Conservation (phyloP, 2,888 invertebrate genomes). For the Polydrusus cervinus region DNA sequence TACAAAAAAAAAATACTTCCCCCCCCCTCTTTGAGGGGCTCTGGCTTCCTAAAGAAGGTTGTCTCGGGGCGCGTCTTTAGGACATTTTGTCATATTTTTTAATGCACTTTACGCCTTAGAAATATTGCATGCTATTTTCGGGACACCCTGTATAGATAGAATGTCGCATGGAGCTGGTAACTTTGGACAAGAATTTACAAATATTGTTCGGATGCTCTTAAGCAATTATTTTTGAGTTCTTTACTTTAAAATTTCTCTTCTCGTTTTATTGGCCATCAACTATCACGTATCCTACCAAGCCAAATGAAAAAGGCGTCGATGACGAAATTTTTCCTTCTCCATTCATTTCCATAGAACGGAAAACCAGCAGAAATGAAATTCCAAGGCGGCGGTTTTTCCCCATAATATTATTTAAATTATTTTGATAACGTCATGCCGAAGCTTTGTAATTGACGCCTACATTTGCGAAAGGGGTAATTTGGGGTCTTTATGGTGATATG, state of each 20-base stretch:
- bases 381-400: slow-evolving; percentile 11
- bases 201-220: no score
- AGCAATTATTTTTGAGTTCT: no score
- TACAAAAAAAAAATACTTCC: no score
- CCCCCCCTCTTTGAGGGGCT: no score
- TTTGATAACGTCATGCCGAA: slow-evolving; percentile 20
- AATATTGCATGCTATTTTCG: no score
- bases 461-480: slow-evolving; percentile 24
- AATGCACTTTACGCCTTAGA: no score
- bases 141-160: no score
- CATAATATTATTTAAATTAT: slow-evolving; percentile 25
- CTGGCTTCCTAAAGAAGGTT: no score
- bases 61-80: no score
- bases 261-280: slow-evolving; percentile 7
- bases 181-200: no score
- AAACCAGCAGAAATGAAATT: slow-evolving; percentile 13
- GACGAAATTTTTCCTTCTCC: slow-evolving; percentile 19
- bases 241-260: background rate
- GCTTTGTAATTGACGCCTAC: slow-evolving; percentile 19
- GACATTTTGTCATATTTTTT: no score
- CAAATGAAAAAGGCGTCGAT: slow-evolving; percentile 10
- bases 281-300: background rate
- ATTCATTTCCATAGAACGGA: slow-evolving; percentile 4
- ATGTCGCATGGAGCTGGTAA: no score
- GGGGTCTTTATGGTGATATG: slow-evolving; percentile 7